Conservation (phyloP, 2,797 vertebrate species). For the Bufotes viridis region DNA sequence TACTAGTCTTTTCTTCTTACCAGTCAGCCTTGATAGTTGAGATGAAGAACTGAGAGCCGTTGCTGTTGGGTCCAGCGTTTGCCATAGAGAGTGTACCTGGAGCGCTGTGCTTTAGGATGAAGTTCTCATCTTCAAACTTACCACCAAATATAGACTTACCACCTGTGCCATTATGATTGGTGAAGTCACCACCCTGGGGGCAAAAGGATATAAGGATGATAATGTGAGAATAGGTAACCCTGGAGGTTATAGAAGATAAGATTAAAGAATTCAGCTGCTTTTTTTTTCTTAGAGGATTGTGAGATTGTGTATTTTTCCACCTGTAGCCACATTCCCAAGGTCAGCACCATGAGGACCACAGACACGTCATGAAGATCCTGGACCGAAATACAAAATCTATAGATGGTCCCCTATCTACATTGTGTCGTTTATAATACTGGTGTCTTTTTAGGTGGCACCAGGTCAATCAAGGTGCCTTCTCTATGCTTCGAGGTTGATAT, state of each 20-base stretch:
- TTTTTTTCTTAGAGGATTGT: not conserved
- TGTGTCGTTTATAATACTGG: too few relatives aligned
- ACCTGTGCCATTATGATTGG: slow-evolving; percentile 86
- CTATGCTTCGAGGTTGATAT: too few relatives aligned
- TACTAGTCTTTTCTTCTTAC: slow-evolving; percentile 7
- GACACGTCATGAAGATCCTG: too few relatives aligned
- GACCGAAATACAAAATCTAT: too few relatives aligned
- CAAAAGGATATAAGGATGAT: not conserved
- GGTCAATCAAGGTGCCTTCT: too few relatives aligned
- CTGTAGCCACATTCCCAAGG: too few relatives aligned
- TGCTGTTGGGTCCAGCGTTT: slow-evolving; percentile 81
- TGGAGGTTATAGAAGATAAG: not conserved
- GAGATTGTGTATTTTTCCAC: too few relatives aligned
- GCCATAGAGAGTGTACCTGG: slow-evolving; percentile 96
- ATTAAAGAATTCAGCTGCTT: not conserved
- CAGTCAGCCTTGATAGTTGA: slow-evolving; percentile 27
- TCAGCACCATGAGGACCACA: too few relatives aligned
- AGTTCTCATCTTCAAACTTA: slow-evolving; percentile 95
- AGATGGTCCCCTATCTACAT: too few relatives aligned
- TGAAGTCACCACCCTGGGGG: slow-evolving; percentile 91
- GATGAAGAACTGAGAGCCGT: slow-evolving; percentile 92
- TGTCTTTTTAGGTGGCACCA: too few relatives aligned
- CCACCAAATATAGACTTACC: slow-evolving; percentile 90
- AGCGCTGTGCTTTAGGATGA: slow-evolving; percentile 87
- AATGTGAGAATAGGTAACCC: not conserved